Base-by-base conservation (phyloP, 92 coral and sea anemone species). In the Paragorgia papillata region DNA sequence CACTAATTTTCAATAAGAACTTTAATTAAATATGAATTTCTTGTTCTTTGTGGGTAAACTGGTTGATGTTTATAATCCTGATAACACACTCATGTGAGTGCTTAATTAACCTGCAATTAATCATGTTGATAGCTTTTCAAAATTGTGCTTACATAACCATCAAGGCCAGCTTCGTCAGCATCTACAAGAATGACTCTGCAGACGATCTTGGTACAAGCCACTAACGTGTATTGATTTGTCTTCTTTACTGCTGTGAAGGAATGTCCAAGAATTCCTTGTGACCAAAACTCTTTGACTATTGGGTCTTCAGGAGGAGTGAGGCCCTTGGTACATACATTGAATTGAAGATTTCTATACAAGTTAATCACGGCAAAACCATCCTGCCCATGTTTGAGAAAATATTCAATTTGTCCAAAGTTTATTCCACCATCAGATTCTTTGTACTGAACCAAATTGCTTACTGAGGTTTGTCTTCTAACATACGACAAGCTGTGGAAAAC, bases 71-170 rank as follows among this genome's bases (percentile, higher is more conserved):
- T n/a, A n/a, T n/a, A n/a, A n/a, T n/a, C n/a, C n/a, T n/a, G n/a
- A n/a, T n/a, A n/a, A n/a, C n/a, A n/a, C n/a, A n/a, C n/a, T n/a
- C n/a, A n/a, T n/a, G n/a, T n/a, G n/a, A n/a, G n/a, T n/a, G n/a
- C n/a, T n/a, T n/a, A n/a, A n/a, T n/a, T n/a, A n/a, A n/a, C n/a
- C n/a, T n/a, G n/a, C 43, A 46, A 2, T 79, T 49, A 89, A 79
- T 89, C 89, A 74, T 85, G 92, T 74, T 89, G 92, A 56, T 88
- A 88, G 53, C 85, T 77, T 74, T 85, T 88, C 20, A 88, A 53
- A 74, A 85, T 84, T 21, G 76, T 22, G 0, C 84, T 79, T 25
- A 89, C 87, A 82, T 77, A 89, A 28, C 92, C 92, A 82, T 82
- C 85, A 31, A 66, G 68, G 53, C 39, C 73, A 51, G 80, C 68